phyloP scores from a whole-genome alignment of 2,113 vertebrate genomes.

The Phylloscopus trochilus region DNA sequence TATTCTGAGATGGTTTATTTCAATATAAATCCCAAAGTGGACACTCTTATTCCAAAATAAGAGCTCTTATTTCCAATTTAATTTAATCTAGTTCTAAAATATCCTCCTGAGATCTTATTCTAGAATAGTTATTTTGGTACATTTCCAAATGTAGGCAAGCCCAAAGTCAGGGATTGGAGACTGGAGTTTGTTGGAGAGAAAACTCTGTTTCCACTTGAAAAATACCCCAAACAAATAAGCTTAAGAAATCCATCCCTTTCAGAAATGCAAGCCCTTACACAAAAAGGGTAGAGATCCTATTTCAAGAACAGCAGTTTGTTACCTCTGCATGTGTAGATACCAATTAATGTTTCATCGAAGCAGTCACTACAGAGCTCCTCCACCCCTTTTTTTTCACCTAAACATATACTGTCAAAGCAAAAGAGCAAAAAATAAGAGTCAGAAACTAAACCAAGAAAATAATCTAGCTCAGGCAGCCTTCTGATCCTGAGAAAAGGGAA shows the following conservation, averaged over 20 bases:
- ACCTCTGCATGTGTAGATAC: neutral
- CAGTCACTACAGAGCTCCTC: neutral
- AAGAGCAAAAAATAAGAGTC: neutral
- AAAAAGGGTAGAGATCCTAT: neutral
- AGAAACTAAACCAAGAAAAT: neutral
- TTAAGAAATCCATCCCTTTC: neutral
- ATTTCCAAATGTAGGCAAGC: slow-evolving; percentile 20
- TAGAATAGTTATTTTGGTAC: slow-evolving; percentile 28
- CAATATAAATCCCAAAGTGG: slow-evolving; percentile 42
- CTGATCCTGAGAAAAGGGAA: neutral
- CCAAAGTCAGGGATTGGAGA: neutral
- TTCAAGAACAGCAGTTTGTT: neutral
- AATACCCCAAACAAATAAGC: neutral
- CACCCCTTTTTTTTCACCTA: neutral
- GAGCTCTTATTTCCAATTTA: slow-evolving; percentile 39
- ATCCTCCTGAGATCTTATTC: slow-evolving; percentile 36
- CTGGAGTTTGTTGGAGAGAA: neutral
- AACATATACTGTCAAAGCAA: neutral
- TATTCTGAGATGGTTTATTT: slow-evolving; percentile 32
- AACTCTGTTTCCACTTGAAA: neutral
- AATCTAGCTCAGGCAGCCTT: neutral
- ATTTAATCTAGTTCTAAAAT: slow-evolving; percentile 54
- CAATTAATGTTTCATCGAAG: slow-evolving; percentile 14
- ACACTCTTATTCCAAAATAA: slow-evolving; percentile 46
- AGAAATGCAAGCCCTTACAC: neutral